Conservation (phyloP, 2,113 vertebrate species). For the Struthio camelus region DNA sequence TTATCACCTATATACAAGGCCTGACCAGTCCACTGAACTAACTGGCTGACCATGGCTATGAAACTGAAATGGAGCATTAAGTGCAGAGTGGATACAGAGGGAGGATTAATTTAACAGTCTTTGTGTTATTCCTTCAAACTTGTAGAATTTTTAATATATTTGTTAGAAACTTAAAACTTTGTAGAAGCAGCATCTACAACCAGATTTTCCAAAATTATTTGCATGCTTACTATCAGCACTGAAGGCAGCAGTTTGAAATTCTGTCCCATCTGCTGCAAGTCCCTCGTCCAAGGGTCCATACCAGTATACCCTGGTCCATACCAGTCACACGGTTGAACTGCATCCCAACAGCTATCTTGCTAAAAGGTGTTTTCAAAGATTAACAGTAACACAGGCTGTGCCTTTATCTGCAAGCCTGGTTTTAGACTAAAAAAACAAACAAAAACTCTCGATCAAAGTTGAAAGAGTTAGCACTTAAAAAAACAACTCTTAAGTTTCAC, state of each 20-base stretch:
- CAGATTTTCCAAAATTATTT: neutral
- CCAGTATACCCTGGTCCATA: neutral
- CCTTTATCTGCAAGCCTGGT: neutral
- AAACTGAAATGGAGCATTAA: neutral
- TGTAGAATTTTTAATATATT: neutral
- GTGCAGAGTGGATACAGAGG: neutral
- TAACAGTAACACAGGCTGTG: neutral
- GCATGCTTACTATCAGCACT: neutral
- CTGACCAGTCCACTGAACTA: neutral
- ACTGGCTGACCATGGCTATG: neutral
- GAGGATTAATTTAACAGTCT: neutral
- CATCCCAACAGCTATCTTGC: neutral
- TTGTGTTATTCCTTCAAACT: neutral
- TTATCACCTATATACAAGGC: neutral
- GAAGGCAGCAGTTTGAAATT: neutral
- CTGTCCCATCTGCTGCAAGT: neutral
- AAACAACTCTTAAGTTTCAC: neutral
- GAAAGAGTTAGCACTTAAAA: neutral
- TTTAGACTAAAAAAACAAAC: neutral
- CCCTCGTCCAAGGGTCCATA: neutral
- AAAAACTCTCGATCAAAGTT: neutral
- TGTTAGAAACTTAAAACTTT: neutral
- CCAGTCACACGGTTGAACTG: neutral
- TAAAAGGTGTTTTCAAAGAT: neutral
- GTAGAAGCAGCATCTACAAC: neutral